phyloP scores from a whole-genome alignment of 2,888 invertebrate genomes.

The Hyles lineata region DNA sequence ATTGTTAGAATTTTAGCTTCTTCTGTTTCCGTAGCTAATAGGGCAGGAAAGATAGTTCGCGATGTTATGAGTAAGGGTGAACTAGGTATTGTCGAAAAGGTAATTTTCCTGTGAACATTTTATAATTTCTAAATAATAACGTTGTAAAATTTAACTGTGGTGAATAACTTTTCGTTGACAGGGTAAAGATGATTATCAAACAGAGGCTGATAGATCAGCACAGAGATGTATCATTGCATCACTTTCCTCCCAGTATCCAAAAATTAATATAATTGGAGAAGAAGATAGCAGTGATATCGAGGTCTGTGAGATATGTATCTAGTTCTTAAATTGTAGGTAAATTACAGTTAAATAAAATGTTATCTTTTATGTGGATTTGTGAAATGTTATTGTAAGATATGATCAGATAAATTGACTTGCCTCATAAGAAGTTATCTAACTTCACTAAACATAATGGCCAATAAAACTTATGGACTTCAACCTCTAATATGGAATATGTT shows the following conservation, averaged over 20 bases:
- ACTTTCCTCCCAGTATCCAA: slow-evolving; percentile 92
- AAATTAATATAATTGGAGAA: slow-evolving; percentile 94
- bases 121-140: neutral
- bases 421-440: no score
- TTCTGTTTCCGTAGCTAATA: slow-evolving; percentile 91
- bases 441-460: no score
- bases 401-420: no score
- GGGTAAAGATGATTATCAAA: slow-evolving; percentile 97
- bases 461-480: no score
- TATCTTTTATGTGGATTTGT: no score
- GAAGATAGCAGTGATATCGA: slow-evolving; percentile 90
- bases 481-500: no score
- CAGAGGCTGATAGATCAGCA: slow-evolving; percentile 98
- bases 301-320: slow-evolving; percentile 54
- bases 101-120: slow-evolving; percentile 55
- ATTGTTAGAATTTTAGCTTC: slow-evolving; percentile 90
- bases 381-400: no score
- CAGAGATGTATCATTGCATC: slow-evolving; percentile 97
- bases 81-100: slow-evolving; percentile 96
- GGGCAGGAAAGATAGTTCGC: slow-evolving; percentile 95
- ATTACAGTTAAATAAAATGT: neutral
- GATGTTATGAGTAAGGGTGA: slow-evolving; percentile 96
- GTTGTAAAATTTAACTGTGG: neutral
- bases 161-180: slow-evolving; percentile 54
- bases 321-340: neutral